Conservation (phyloP, 2,797 vertebrate species). For the Eleutherodactylus coqui region DNA sequence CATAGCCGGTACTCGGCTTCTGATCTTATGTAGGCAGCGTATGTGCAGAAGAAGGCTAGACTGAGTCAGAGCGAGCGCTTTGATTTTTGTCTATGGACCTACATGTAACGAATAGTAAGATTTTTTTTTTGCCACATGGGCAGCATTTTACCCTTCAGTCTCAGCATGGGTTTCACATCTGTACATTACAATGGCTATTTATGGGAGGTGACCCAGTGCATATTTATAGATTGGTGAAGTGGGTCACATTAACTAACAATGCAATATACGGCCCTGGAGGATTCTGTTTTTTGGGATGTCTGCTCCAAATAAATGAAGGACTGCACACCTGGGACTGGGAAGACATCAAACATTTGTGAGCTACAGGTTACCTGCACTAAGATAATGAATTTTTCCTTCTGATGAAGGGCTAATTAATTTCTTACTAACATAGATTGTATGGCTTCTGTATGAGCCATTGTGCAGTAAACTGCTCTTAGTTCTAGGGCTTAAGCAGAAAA, state of each 20-base stretch:
- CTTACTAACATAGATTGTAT: background rate
- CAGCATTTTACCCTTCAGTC: too few relatives aligned
- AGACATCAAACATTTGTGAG: background rate
- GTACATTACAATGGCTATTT: too few relatives aligned
- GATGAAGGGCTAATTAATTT: background rate
- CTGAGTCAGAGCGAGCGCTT: too few relatives aligned
- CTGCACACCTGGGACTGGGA: background rate
- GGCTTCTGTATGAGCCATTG: background rate
- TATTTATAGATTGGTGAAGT: conserved; percentile 8
- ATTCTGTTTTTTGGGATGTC: background rate
- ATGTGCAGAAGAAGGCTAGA: too few relatives aligned
- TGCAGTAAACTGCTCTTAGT: too few relatives aligned
- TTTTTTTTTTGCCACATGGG: too few relatives aligned
- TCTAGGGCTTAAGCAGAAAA: too few relatives aligned
- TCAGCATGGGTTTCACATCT: too few relatives aligned
- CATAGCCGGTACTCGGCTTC: too few relatives aligned
- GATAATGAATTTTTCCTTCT: background rate
- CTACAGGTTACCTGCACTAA: background rate
- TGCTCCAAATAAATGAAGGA: background rate
- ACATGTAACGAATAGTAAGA: too few relatives aligned
- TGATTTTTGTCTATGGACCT: too few relatives aligned
- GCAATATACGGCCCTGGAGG: background rate
- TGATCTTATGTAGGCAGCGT: too few relatives aligned
- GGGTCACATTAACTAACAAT: background rate
- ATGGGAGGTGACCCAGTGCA: background rate